Base-by-base conservation (phyloP, 2,888 invertebrate genomes). In the Callyntrura sp. region DNA sequence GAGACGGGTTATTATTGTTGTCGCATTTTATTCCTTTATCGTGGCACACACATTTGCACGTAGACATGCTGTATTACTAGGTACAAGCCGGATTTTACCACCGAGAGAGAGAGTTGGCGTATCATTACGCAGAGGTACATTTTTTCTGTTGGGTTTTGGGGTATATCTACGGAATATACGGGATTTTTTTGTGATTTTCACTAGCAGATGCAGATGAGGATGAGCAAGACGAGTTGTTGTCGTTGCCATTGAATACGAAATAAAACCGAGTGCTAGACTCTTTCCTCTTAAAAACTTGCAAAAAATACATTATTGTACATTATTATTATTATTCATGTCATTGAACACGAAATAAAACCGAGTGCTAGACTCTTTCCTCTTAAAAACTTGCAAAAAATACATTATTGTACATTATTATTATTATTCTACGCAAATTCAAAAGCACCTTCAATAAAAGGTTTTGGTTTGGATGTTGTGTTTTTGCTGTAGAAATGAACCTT, bases 351-450 rank as follows among this genome's bases (percentile, higher is more conserved):
- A 17, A 12, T 20, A n/a, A 23, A 62, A 73, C 35, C 35, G 45
- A 73, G 70, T 81, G 81, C 60, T 81, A 81, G 43, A 43, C 60
- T 81, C 35, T 81, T 20, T 20, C 43, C 23, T 23, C 28, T 79
- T 35, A 60, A 79, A 60, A 81, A 81, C 35, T 60, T 81, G 81
- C 60, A 81, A 60, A 35, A n/a, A 60, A 43, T 60, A 81, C 81
- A 60, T 81, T 81, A 43, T 81, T 73, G 70, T 73, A 45, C 45
- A 45, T 45, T 60, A 60, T 17, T 73, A 73, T 73, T 73, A 45
- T 73, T 45, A 43, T 43, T 12, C 20, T 43, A 48, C 45, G 70
- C 70, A 73, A 35, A 73, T 73, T 73, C 70, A 45, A 20, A 43
- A 45, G 70, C 20, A 73, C n/a, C 45, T 65, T 65, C 65, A 65